phyloP scores from a whole-genome alignment of 2,797 vertebrate genomes.

The Yasuhikotakia modesta region DNA sequence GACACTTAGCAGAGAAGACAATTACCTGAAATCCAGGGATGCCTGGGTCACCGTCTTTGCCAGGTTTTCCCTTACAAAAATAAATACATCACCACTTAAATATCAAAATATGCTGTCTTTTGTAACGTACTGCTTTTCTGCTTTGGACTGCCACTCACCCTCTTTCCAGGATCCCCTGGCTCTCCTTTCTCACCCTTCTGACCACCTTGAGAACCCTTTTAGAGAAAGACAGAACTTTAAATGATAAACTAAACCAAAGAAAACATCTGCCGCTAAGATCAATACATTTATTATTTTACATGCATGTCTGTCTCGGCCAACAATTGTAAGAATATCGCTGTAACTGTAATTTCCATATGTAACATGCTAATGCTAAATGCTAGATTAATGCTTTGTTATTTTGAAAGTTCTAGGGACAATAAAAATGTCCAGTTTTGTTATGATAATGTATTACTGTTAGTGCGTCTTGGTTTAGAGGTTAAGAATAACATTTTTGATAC shows the following conservation, averaged over 20 bases:
- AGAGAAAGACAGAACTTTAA: conserved; percentile 21
- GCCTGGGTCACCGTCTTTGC: conserved; percentile 93
- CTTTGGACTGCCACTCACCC: conserved; percentile 77
- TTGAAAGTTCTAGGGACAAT: no score
- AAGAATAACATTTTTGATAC: no score
- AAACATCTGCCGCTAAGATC: neutral
- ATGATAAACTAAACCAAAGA: neutral
- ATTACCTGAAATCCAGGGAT: conserved; percentile 84
- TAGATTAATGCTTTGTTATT: no score
- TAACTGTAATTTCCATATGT: no score
- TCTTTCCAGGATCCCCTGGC: conserved; percentile 90
- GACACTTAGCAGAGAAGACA: no score
- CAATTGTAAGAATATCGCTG: no score
- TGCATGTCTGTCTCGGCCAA: no score
- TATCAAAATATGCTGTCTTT: conserved; percentile 6
- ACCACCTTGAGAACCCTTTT: conserved; percentile 85
- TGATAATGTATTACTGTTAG: no score
- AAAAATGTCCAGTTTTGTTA: no score
- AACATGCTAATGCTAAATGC: no score
- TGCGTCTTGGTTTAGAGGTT: no score
- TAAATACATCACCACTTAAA: neutral
- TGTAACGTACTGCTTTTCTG: neutral
- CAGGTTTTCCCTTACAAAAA: conserved; percentile 87
- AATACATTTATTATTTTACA: neutral
- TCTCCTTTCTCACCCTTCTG: conserved; percentile 92